Evolutionary conservation across 2,888 invertebrate species (phyloP).

Genomic region (Linnaemya vulpina): DNA sequence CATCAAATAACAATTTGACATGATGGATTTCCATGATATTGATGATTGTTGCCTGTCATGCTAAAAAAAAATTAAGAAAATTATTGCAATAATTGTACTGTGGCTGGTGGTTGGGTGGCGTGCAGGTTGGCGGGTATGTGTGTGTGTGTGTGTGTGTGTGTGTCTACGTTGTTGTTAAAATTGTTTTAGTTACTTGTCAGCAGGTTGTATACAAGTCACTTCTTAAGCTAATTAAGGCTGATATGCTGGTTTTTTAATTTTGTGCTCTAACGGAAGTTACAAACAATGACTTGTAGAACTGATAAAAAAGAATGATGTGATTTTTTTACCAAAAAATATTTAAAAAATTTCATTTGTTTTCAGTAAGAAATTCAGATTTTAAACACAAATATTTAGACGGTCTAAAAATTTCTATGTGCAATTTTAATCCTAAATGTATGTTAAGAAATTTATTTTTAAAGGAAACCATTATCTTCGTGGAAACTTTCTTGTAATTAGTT

Average conservation of each 20-base stretch:
- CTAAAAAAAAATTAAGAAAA: conserved; percentile 23
- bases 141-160: neutral
- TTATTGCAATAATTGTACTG: conserved; percentile 37
- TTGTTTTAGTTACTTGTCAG: conserved; percentile 44
- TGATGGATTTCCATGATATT: conserved; percentile 70
- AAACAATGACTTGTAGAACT: conserved; percentile 53
- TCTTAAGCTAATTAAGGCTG: conserved; percentile 53
- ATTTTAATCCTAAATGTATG: no score
- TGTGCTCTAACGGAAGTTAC: conserved; percentile 17
- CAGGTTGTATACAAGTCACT: conserved; percentile 52
- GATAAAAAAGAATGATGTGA: neutral
- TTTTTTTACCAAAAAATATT: conserved; percentile 6
- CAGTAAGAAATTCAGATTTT: no score
- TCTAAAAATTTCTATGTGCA: no score
- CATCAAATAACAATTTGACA: conserved; percentile 82
- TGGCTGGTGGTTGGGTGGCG: conserved; percentile 18
- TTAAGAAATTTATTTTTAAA: no score
- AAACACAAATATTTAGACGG: no score
- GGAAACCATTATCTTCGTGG: no score
- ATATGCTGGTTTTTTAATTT: conserved; percentile 14
- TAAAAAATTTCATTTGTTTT: neutral
- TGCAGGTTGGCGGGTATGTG: neutral
- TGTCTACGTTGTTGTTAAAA: neutral
- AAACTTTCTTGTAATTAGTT: no score
- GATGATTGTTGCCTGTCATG: conserved; percentile 68